Conservation (phyloP, 2,888 invertebrate species). For the Nemotelus pantherinus region DNA sequence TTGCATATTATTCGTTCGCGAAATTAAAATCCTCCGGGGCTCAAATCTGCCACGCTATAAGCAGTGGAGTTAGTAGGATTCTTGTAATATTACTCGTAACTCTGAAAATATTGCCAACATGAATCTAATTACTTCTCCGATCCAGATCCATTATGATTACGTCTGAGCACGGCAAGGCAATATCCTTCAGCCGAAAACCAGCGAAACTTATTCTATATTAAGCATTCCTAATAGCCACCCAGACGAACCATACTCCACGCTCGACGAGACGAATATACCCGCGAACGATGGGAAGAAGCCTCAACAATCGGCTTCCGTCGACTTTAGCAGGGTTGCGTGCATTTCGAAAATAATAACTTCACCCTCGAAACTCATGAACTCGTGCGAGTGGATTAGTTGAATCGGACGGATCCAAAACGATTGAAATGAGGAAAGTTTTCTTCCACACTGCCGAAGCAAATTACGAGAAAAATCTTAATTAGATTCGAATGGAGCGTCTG, state of each 20-base stretch:
- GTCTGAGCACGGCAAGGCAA: background rate
- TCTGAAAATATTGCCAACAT: too few relatives aligned
- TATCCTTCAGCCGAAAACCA: background rate
- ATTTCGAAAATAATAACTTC: conserved; percentile 13
- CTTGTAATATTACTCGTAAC: too few relatives aligned
- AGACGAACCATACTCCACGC: conserved; percentile 1
- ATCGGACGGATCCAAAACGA: conserved; percentile 2
- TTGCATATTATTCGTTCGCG: too few relatives aligned
- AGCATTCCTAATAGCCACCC: conserved; percentile 13
- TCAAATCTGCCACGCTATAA: too few relatives aligned
- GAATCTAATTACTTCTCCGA: too few relatives aligned
- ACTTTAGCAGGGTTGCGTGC: conserved; percentile 9
- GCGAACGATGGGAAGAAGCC: background rate
- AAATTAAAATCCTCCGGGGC: too few relatives aligned
- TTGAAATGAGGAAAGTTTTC: conserved; percentile 15
- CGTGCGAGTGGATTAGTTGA: background rate
- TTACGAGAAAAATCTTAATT: conserved; percentile 15
- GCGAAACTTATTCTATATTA: conserved; percentile 1
- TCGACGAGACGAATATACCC: background rate
- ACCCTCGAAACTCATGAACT: background rate
- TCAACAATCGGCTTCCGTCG: background rate
- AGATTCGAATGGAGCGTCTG: background rate
- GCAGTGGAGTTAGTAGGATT: too few relatives aligned
- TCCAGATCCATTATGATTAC: too few relatives aligned
- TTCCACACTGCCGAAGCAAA: background rate